Percentiles rank a stretch among this genome's conserved stretches.
phyloP scores from a whole-genome alignment of 1,140 invertebrate species.

The Anagrus nilaparvatae region DNA sequence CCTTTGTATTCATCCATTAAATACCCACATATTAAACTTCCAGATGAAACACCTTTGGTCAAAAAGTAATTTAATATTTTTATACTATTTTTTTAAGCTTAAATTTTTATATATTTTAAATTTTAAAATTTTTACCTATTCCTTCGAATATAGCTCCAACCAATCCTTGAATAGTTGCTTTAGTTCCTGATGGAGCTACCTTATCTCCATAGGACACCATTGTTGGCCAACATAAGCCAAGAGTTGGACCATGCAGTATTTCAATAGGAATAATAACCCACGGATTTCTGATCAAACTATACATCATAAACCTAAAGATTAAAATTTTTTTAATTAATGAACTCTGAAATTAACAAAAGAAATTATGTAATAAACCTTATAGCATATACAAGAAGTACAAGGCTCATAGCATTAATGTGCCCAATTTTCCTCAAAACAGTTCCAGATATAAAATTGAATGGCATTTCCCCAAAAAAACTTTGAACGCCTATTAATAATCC shows the following conservation, averaged over 20 bases:
- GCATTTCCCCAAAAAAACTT: constrained; percentile 78
- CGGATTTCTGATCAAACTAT: constrained; percentile 68
- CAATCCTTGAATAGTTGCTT: constrained; percentile 75
- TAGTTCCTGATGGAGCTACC: constrained; percentile 73
- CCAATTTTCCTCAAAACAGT: constrained; percentile 72
- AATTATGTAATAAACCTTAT: constrained; percentile 27
- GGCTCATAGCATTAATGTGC: constrained; percentile 69
- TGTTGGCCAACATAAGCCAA: constrained; percentile 79
- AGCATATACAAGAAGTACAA: constrained; percentile 57
- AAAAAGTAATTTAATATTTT: constrained; percentile 11
- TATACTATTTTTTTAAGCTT: not conserved
- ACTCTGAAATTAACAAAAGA: not conserved
- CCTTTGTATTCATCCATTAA: constrained; percentile 53
- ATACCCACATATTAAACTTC: constrained; percentile 63
- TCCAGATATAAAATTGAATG: constrained; percentile 79
- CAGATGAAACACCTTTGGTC: constrained; percentile 54
- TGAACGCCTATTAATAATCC: constrained; percentile 66
- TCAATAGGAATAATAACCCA: constrained; percentile 80
- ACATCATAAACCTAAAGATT: constrained; percentile 66
- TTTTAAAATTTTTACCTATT: constrained; percentile 44
- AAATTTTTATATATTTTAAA: not conserved
- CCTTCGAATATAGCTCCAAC: constrained; percentile 81
- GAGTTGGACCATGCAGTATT: constrained; percentile 75
- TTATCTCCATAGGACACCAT: constrained; percentile 83
- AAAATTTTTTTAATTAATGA: constrained; percentile 1